Percentiles rank a stretch among this genome's conserved stretches.
Conservation (phyloP, 2,888 invertebrate species). For the Ophraella communa region DNA sequence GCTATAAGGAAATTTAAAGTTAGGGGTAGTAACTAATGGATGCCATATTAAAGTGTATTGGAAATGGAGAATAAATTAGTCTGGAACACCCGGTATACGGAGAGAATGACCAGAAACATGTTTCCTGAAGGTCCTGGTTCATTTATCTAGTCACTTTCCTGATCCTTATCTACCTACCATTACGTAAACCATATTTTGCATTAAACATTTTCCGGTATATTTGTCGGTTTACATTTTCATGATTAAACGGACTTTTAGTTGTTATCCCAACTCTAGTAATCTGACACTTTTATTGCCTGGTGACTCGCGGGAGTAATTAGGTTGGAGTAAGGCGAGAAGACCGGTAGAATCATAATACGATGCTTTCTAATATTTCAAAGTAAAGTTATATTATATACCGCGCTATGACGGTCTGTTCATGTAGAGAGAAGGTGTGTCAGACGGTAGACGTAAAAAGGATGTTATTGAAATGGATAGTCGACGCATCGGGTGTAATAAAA, state of each 20-base stretch:
- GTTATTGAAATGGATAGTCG: slow-evolving; percentile 26
- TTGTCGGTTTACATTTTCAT: too few species aligned
- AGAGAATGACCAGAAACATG: too few species aligned
- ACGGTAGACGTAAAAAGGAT: slow-evolving; percentile 18
- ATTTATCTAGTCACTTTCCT: too few species aligned
- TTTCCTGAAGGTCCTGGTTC: too few species aligned
- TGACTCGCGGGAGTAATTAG: slow-evolving; percentile 27
- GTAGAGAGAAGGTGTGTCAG: slow-evolving; percentile 11
- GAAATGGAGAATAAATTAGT: too few species aligned
- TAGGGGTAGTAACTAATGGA: too few species aligned
- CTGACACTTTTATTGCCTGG: slow-evolving; percentile 25
- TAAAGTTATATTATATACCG: slow-evolving; percentile 21
- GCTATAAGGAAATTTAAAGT: too few species aligned
- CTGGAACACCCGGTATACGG: too few species aligned
- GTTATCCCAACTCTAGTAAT: slow-evolving; percentile 12
- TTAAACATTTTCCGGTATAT: too few species aligned
- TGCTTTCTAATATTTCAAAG: slow-evolving; percentile 28
- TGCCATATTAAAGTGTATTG: too few species aligned
- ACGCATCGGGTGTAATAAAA: slow-evolving; percentile 16
- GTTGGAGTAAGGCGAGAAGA: slow-evolving; percentile 21
- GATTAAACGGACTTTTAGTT: neutral
- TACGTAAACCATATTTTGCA: too few species aligned
- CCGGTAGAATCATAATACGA: slow-evolving; percentile 26
- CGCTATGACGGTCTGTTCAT: slow-evolving; percentile 2
- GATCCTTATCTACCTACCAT: too few species aligned